phyloP scores from a whole-genome alignment of 2,888 invertebrate genomes.

The Trilocha varians region DNA sequence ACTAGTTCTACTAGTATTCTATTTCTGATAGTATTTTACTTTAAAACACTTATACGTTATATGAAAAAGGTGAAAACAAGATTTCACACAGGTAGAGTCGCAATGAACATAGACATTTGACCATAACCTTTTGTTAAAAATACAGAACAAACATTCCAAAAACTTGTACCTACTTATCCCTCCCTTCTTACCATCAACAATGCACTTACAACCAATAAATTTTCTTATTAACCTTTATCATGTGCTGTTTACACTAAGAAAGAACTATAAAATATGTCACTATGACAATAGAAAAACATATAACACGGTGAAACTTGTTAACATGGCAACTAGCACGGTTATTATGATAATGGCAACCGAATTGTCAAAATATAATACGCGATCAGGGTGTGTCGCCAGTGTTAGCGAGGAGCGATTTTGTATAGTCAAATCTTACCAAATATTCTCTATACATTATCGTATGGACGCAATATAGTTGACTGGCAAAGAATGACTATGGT shows the following conservation, averaged over 20 bases:
- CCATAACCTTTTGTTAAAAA: conserved; percentile 2
- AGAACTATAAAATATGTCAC: conserved; percentile 63
- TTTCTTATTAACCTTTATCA: conserved; percentile 58
- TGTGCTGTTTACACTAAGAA: conserved; percentile 67
- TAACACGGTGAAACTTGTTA: conserved; percentile 47
- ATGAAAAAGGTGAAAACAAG: no score
- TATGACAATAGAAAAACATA: conserved; percentile 62
- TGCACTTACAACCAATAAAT: conserved; percentile 59
- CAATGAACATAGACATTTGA: no score
- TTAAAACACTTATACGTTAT: no score
- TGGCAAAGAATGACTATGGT: no score
- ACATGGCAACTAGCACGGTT: conserved; percentile 36
- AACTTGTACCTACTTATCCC: conserved; percentile 9
- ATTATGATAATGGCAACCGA: conserved; percentile 58
- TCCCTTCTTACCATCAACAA: conserved; percentile 48
- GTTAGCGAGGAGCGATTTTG: conserved; percentile 24
- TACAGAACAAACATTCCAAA: background rate
- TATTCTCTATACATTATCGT: no score
- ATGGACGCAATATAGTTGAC: no score
- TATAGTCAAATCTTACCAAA: no score
- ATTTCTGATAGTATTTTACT: no score
- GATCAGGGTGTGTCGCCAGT: conserved; percentile 13
- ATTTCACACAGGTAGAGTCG: no score
- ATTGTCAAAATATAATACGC: conserved; percentile 63
- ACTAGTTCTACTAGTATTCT: no score